These are phyloP conservation scores for Drosophila prosaltans DNA, from an alignment of 1,140 invertebrate genomes.

Conservation along the genomic window DNA sequence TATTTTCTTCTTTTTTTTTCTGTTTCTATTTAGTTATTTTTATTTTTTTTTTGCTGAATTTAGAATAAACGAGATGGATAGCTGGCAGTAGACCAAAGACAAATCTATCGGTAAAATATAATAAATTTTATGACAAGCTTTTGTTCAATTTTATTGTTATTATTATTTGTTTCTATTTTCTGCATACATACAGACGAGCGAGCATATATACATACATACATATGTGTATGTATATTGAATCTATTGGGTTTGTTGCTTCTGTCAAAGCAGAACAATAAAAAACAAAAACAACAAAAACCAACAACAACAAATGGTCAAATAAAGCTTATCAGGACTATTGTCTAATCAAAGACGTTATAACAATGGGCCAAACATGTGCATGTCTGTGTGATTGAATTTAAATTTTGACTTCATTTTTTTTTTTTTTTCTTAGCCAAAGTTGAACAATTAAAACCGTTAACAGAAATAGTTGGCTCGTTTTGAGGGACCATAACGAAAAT, in stretches of 20 bases:
- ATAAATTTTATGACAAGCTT: constrained; percentile 68
- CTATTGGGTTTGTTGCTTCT: constrained; percentile 6
- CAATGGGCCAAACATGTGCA: constrained; percentile 26
- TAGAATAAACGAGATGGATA: constrained; percentile 38
- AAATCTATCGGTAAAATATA: constrained; percentile 71
- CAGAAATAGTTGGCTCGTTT: constrained; percentile 54
- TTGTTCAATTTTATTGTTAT: constrained; percentile 75
- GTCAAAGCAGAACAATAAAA: constrained; percentile 50
- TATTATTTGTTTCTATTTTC: constrained; percentile 42
- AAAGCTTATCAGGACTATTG: constrained; percentile 65
- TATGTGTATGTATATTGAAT: not conserved
- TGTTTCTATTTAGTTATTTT: constrained; percentile 20
- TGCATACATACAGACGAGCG: not conserved
- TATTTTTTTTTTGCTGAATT: constrained; percentile 42
- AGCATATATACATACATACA: not conserved
- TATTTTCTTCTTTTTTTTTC: constrained; percentile 16
- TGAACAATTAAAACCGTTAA: constrained; percentile 67
- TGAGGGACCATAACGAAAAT: constrained; percentile 2
- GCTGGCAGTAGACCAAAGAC: constrained; percentile 45
- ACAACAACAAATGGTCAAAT: not conserved
- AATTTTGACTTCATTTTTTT: no score
- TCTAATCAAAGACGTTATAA: constrained; percentile 71
- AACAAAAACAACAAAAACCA: constrained; percentile 11
- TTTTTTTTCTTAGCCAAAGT: constrained; percentile 15
- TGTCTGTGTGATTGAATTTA: not conserved